Percentiles rank a stretch among this genome's conserved stretches.
Conservation (phyloP, 35 echinoderm and acorn worm genomes). For the Patiria miniata region DNA sequence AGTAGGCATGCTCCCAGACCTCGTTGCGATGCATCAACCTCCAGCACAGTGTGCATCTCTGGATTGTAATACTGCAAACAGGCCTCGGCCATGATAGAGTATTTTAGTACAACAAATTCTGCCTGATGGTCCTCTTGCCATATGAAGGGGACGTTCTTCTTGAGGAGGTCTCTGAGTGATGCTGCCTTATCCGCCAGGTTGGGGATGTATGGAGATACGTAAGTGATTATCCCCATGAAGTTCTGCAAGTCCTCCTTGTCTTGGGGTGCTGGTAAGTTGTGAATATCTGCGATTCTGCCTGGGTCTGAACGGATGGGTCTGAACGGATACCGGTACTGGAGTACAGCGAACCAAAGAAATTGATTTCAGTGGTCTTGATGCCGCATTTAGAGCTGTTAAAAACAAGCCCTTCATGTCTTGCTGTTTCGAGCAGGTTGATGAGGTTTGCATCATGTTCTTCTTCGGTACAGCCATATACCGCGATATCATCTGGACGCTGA, state of each 20-base stretch:
- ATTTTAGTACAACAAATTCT: conserved; percentile 1
- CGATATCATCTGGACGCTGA: conserved; percentile 63
- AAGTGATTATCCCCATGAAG: conserved; percentile 56
- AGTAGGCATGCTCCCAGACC: conserved; percentile 20
- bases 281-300: conserved; percentile 33
- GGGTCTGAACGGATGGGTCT: conserved; percentile 39
- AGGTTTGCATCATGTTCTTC: conserved; percentile 51
- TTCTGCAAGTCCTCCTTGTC: conserved; percentile 53
- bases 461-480: conserved; percentile 35
- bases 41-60: conserved; percentile 1
- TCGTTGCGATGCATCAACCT: conserved; percentile 21
- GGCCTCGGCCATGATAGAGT: conserved; percentile 11
- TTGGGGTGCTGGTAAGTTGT: conserved; percentile 36
- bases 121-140: conserved; percentile 47
- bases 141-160: conserved; percentile 25
- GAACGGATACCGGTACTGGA: conserved; percentile 6
- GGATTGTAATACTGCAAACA: conserved; percentile 40
- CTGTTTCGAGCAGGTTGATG: conserved; percentile 9
- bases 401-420: conserved; percentile 37
- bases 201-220: conserved; percentile 48
- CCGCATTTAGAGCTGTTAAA: conserved; percentile 36
- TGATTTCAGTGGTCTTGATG: conserved; percentile 19
- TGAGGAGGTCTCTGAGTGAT: conserved; percentile 15
- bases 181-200: conserved; percentile 24
- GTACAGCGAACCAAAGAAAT: conserved; percentile 33